Base-by-base conservation (phyloP, 2,888 invertebrate genomes). In the Ligdia adustata region DNA sequence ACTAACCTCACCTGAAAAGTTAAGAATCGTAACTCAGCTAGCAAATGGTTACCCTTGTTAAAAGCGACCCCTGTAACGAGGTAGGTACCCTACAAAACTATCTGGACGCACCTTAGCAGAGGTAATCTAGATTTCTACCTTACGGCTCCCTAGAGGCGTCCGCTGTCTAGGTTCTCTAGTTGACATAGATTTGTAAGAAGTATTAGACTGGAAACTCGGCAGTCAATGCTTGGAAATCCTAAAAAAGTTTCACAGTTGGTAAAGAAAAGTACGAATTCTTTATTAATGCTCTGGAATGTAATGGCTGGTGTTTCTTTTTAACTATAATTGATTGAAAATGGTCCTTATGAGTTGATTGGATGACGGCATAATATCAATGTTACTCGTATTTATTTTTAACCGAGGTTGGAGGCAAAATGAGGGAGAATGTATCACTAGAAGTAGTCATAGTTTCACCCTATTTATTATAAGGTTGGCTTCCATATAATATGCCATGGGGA, bases 111-210 rank as follows among this genome's bases (percentile, higher is more conserved):
- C 49, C 64, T 48, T 63, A 55, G 58, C 56, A 9, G 42, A 51
- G 62, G 63, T 69, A 69, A 71, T 72, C 69, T 65, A 64, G 64
- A 62, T 62, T 59, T 61, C 60, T 60, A 46, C 51, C 54, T 57
- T 57, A 67, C 58, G 55, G 52, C 55, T 51, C 72, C 37, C 61
- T 4, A 0, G 53, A 47, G 69, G 42, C 37, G 33, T 38, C 28
- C 22, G 52, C 32, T 35, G 52, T 38, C 56, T 54, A 37, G 44
- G 35, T 52, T 53, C 46, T 22, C 2, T 2, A 22, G 3, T 22
- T 16, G 22, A 2, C 6, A 1, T 22, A n/a, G 22, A 22, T 22
- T 5, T 6, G 6, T 18, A 18, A 6, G 18, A 5, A 1, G 6
- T 6, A 18, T 18, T 18, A 18, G 4, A 18, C 1, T 18, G 6